Evolutionary conservation across 2,888 invertebrate species (phyloP).

Genomic region (Hermodice carunculata): DNA sequence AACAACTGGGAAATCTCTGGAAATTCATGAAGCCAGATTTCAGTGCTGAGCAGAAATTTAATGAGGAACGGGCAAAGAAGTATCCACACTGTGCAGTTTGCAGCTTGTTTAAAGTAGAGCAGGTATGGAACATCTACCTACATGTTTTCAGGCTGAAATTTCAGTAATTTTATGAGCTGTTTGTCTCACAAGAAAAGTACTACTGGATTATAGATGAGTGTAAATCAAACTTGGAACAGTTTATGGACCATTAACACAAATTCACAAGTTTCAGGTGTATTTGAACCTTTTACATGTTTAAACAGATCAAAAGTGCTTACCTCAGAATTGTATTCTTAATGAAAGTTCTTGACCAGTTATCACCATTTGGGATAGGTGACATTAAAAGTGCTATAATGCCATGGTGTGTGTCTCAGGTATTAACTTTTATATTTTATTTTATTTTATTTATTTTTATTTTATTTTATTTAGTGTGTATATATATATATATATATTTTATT

Average conservation of each 20-base stretch:
- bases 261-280: not conserved
- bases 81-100: conserved; percentile 77
- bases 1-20: conserved; percentile 9
- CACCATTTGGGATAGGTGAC: too few relatives aligned
- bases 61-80: conserved; percentile 71
- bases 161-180: too few relatives aligned
- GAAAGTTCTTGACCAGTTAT: not conserved
- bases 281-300: not conserved
- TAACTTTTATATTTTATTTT: too few relatives aligned
- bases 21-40: conserved; percentile 61
- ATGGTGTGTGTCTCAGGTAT: too few relatives aligned
- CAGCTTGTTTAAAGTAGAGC: conserved; percentile 69
- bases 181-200: too few relatives aligned
- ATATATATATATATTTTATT: not conserved
- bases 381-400: too few relatives aligned
- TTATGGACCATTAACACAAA: not conserved
- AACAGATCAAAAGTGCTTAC: not conserved
- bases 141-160: too few relatives aligned
- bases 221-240: not conserved
- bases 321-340: not conserved
- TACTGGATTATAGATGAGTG: not conserved
- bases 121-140: not conserved
- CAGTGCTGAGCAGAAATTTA: conserved; percentile 72
- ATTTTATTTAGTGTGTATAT: not conserved
- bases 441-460: too few relatives aligned